phyloP scores from a whole-genome alignment of 2,113 vertebrate genomes.

The Hippocampus mohnikei region DNA sequence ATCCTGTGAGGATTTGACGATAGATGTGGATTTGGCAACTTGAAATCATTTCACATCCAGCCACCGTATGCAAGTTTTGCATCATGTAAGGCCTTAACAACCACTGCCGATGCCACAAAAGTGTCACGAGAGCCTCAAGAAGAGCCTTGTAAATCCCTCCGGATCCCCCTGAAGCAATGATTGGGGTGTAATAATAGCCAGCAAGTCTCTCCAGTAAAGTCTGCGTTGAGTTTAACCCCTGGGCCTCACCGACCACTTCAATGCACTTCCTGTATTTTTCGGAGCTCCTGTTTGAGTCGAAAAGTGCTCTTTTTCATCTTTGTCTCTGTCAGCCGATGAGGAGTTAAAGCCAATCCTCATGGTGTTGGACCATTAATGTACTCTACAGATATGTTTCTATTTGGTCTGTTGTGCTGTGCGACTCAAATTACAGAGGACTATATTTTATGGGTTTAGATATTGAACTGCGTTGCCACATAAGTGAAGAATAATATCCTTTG shows the following conservation, averaged over 20 bases:
- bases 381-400: background rate
- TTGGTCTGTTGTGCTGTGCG: background rate
- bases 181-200: slow-evolving; percentile 43
- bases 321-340: slow-evolving; percentile 3
- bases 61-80: background rate
- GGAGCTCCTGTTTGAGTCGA: slow-evolving; percentile 22
- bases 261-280: slow-evolving; percentile 15
- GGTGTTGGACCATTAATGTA: background rate
- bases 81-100: slow-evolving; percentile 5
- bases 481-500: background rate
- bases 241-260: slow-evolving; percentile 27
- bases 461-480: background rate
- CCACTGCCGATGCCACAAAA: slow-evolving; percentile 17
- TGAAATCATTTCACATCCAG: background rate
- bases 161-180: slow-evolving; percentile 39
- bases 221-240: slow-evolving; percentile 21
- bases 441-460: background rate
- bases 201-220: slow-evolving; percentile 39
- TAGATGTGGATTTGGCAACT: background rate
- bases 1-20: background rate
- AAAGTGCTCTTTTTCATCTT: slow-evolving; percentile 5
- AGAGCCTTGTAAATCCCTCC: slow-evolving; percentile 48
- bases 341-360: slow-evolving; percentile 11
- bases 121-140: slow-evolving; percentile 20
- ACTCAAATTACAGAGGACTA: background rate